Conservation (phyloP, 2,888 invertebrate species). For the Kryphioiulus occultus region DNA sequence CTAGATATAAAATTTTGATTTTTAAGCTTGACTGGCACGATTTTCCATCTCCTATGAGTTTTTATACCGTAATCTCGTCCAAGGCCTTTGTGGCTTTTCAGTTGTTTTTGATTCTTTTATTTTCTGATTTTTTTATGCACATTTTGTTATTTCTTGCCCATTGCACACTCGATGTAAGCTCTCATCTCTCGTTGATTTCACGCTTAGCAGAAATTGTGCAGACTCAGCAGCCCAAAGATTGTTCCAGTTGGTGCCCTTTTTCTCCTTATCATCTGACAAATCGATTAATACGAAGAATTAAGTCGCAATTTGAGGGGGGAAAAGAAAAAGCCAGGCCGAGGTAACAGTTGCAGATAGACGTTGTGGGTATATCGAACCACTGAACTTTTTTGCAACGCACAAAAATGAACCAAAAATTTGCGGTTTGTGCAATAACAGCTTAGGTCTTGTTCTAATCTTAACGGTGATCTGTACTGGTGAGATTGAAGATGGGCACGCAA, state of each 20-base stretch:
- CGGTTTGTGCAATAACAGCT: not conserved
- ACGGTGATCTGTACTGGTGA: not conserved
- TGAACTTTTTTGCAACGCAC: not conserved
- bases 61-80: not conserved
- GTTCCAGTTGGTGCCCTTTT: not conserved
- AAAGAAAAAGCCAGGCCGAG: not conserved
- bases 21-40: conserved; percentile 9
- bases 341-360: not conserved
- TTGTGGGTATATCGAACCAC: not conserved
- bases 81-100: conserved; percentile 1
- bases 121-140: not conserved
- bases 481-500: not conserved
- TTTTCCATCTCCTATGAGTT: conserved; percentile 10
- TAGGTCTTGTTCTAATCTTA: not conserved
- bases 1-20: conserved; percentile 23
- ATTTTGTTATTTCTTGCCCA: not conserved
- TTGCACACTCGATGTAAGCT: not conserved
- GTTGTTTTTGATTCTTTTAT: not conserved
- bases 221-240: not conserved
- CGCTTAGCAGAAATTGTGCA: not conserved
- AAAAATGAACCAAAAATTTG: not conserved
- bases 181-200: not conserved
- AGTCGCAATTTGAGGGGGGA: not conserved
- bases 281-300: conserved; percentile 23
- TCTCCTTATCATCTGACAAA: not conserved